Evolutionary conservation across 2,113 vertebrate species (phyloP).

Genomic region (Ochotona princeps): DNA sequence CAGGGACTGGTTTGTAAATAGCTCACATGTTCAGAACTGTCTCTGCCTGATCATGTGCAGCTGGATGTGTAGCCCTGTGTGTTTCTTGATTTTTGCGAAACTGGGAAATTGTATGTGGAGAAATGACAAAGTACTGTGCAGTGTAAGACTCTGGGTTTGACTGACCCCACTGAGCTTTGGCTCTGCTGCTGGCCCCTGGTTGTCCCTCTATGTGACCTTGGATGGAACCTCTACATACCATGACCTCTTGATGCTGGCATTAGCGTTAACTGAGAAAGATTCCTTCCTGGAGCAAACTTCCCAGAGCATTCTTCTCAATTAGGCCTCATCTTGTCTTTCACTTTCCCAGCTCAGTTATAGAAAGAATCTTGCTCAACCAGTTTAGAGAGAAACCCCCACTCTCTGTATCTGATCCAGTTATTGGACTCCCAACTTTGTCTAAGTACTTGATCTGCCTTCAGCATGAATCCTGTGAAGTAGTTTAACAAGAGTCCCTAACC

Average conservation of each 20-base stretch:
- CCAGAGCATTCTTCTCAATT: not conserved
- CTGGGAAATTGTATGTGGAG: not conserved
- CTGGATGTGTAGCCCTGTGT: not conserved
- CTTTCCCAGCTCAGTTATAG: not conserved
- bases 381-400: not conserved
- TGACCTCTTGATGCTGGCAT: not conserved
- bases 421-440: not conserved
- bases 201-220: not conserved
- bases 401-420: too few relatives aligned
- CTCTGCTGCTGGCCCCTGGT: not conserved
- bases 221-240: not conserved
- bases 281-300: not conserved
- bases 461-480: not conserved
- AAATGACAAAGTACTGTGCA: not conserved
- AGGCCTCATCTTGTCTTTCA: not conserved
- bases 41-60: not conserved
- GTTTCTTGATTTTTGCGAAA: constrained; percentile 17
- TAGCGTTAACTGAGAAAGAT: not conserved
- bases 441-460: not conserved
- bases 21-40: not conserved
- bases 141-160: not conserved
- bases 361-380: not conserved
- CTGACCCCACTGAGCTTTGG: too few relatives aligned
- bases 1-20: not conserved
- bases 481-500: not conserved